Conservation (phyloP, 2,797 vertebrate genomes). For the Pangasius sanitwongsei region DNA sequence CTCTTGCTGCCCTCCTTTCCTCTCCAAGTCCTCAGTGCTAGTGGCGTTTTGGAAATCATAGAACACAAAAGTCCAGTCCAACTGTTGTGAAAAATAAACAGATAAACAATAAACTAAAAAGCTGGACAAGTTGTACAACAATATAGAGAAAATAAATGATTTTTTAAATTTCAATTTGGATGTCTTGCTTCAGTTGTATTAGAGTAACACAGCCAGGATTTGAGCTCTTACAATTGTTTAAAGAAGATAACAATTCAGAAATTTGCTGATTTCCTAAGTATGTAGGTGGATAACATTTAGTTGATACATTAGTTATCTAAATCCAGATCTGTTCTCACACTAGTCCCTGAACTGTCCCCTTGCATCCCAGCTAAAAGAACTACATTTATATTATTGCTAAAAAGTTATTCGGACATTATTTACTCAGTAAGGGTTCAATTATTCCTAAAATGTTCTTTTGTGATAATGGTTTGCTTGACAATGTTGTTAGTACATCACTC, state of each 20-base stretch:
- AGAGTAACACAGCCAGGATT: not conserved
- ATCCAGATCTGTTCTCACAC: not conserved
- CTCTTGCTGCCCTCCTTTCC: conserved; percentile 40
- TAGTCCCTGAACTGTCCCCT: no score
- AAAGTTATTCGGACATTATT: not conserved
- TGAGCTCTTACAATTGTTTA: not conserved
- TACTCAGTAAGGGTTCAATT: not conserved
- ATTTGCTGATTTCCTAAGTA: not conserved
- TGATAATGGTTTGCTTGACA: not conserved
- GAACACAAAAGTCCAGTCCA: not conserved
- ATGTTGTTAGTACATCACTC: not conserved
- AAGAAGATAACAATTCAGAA: not conserved
- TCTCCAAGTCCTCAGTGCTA: not conserved
- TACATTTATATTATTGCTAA: not conserved
- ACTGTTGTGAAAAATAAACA: not conserved
- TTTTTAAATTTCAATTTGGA: not conserved
- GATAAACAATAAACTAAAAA: not conserved
- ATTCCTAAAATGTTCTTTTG: not conserved
- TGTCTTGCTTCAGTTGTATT: not conserved
- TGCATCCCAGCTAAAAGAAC: not conserved
- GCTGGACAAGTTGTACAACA: not conserved
- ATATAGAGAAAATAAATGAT: not conserved
- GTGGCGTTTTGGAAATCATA: not conserved
- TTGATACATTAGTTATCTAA: not conserved
- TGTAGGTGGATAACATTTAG: not conserved